Percentiles rank a stretch among this genome's conserved stretches.
Evolutionary conservation across 2,113 vertebrate genomes (phyloP).

Genomic region (Ramphastos sulfuratus): DNA sequence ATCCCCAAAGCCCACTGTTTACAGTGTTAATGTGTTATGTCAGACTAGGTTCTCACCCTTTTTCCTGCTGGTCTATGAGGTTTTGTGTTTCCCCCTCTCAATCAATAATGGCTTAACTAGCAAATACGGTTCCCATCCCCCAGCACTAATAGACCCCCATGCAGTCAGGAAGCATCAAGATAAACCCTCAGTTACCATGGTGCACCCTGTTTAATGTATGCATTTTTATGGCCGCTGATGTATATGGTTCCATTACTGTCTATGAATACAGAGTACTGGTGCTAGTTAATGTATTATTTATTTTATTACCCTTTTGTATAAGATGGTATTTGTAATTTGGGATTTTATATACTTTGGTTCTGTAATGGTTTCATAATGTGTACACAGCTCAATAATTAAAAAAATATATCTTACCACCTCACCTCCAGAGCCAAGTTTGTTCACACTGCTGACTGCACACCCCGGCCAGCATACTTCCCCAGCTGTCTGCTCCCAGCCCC

Average conservation of each 20-base stretch:
- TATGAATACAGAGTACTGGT: conserved; percentile 7
- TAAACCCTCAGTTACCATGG: conserved; percentile 2
- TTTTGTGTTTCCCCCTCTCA: conserved; percentile 56
- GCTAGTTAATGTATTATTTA: conserved; percentile 79
- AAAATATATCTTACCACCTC: conserved; percentile 56
- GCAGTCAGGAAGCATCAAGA: conserved; percentile 36
- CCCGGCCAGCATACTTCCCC: fast-evolving
- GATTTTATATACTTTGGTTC: conserved; percentile 64
- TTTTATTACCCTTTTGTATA: conserved; percentile 73
- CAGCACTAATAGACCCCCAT: conserved; percentile 20
- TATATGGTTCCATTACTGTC: conserved; percentile 51
- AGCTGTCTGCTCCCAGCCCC: background rate
- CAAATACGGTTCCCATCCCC: background rate
- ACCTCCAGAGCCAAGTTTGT: conserved; percentile 48
- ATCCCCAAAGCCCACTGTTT: conserved; percentile 45
- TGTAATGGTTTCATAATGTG: conserved; percentile 73
- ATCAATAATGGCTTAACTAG: conserved; percentile 67
- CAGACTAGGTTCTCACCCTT: conserved; percentile 59
- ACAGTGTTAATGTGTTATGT: conserved; percentile 23
- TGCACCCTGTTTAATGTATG: conserved; percentile 30
- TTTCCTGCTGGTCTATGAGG: conserved; percentile 42
- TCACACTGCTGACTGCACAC: background rate
- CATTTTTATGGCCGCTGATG: conserved; percentile 61
- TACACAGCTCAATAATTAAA: conserved; percentile 73
- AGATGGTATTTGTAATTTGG: conserved; percentile 65